Base-by-base conservation (phyloP, 2,888 invertebrate genomes). In the Plebejus argus region DNA sequence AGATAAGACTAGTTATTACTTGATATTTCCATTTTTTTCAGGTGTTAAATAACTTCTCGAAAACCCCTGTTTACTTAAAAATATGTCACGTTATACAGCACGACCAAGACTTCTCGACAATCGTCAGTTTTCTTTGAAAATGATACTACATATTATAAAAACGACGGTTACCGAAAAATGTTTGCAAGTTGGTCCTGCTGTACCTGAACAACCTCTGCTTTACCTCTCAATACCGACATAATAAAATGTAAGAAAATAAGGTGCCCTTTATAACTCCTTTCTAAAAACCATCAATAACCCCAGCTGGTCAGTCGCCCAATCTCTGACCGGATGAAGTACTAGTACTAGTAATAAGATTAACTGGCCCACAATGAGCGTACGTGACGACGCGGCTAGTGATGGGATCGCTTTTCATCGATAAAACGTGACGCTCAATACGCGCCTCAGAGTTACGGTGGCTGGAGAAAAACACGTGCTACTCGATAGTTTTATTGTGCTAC, bases 291-390 rank as follows among this genome's bases (percentile, higher is more conserved):
- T 28, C 23, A 23, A 66, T 66, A 61, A 28, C 10, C 10, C 15
- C 28, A 66, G 66, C 66, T 71, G 71, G 35, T 71, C 71, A 71
- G 35, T 35, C 33, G 35, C 71, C 20, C 66, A 66, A 66, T 66
- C 49, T 49, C 53, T 49, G 74, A 74, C 74, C 74, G 74, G 74
- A 74, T 72, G 56, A 58, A 72, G 49, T 77, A 77, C 72, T 80
- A 79, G 78, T 75, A 53, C 35, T 78, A 78, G 76, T 79, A 80
- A 79, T 79, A 78, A 78, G 80, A 81, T 84, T 81, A 86, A 85
- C 82, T 83, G 80, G 81, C 77, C 81, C 80, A 85, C 86, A 86
- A 86, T 84, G 80, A 53, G 76, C 45, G 61, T 82, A 81, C 86
- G 86, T 86, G 86, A 83, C 80, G 78, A 45, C 70, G 45, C 61